These are phyloP conservation scores for Galeruca laticollis DNA, from an alignment of 2,888 invertebrate genomes.

Conservation along the genomic window DNA sequence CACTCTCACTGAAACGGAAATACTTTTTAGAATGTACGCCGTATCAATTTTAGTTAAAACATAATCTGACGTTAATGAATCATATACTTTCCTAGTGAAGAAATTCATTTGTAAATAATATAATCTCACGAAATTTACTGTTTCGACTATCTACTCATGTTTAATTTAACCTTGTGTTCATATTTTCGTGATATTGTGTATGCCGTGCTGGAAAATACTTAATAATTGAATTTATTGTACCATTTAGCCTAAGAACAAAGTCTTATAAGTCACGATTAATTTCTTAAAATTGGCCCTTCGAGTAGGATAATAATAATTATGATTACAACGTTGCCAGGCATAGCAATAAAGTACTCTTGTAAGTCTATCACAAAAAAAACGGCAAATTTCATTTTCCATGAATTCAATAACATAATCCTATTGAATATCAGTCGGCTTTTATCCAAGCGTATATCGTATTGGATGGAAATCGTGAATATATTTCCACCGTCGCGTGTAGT, in stretches of 20 bases:
- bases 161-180: no score
- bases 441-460: not conserved
- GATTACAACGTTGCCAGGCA: not conserved
- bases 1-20: no score
- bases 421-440: not conserved
- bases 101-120: no score
- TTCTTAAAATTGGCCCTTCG: constrained; percentile 4
- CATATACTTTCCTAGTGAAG: no score
- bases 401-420: constrained; percentile 18
- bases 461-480: constrained; percentile 4
- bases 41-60: no score
- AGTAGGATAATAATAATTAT: not conserved
- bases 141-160: no score
- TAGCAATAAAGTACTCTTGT: not conserved
- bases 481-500: not conserved
- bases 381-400: constrained; percentile 2
- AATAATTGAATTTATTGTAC: not conserved
- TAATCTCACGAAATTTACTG: no score
- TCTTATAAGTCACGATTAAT: not conserved
- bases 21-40: no score
- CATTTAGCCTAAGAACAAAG: not conserved
- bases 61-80: no score
- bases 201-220: not conserved
- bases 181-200: not conserved
- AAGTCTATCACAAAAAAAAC: not conserved